Percentiles rank a stretch among this genome's conserved stretches.
Evolutionary conservation across 2,888 invertebrate species (phyloP).

Genomic region (Melanostoma scalare): DNA sequence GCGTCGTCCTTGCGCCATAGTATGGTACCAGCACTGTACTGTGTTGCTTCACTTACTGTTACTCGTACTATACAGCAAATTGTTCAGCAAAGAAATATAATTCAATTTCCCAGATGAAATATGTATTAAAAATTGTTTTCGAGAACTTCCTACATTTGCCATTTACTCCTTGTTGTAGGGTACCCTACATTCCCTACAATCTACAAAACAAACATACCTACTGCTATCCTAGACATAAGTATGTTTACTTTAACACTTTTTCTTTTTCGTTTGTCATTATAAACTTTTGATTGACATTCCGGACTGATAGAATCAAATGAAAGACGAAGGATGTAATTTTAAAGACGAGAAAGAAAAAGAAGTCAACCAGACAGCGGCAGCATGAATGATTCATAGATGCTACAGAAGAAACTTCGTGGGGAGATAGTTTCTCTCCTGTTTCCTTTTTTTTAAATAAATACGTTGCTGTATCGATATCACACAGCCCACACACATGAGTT

Average conservation of each 20-base stretch:
- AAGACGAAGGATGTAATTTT: constrained; percentile 23
- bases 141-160: constrained; percentile 46
- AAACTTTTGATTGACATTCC: constrained; percentile 67
- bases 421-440: too few species aligned
- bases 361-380: background rate
- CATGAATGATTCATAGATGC: too few species aligned
- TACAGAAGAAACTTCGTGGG: too few species aligned
- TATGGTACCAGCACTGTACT: constrained; percentile 7
- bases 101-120: constrained; percentile 79
- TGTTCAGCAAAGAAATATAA: constrained; percentile 72
- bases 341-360: background rate
- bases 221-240: background rate
- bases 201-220: too few species aligned
- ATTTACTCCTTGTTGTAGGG: background rate
- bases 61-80: constrained; percentile 22
- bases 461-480: too few species aligned
- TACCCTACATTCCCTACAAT: too few species aligned
- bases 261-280: constrained; percentile 25
- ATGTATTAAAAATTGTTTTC: constrained; percentile 75
- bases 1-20: background rate
- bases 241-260: constrained; percentile 26
- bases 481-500: background rate
- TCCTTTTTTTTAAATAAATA: background rate
- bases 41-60: background rate
- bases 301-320: constrained; percentile 32